Evolutionary conservation across 2,797 vertebrate species (phyloP), one percentile per base, ranked within the genome.

Genomic region (Gastrophryne carolinensis): DNA sequence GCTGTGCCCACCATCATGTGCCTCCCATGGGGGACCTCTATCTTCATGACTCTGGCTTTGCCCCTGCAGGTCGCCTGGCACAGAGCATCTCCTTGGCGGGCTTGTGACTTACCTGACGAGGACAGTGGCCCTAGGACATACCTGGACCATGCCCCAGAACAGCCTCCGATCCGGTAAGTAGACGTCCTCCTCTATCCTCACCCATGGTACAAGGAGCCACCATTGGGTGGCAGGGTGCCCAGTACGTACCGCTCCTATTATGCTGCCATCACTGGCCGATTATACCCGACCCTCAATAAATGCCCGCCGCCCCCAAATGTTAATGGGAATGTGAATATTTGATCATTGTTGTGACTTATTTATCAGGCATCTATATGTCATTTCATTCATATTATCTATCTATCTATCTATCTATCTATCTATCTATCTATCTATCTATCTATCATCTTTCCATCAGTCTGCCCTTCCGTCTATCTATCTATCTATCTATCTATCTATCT

Each of bases 131-230:
- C 17, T 53, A 35, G 58, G 52, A 58, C 35, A 49, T 29, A 10
- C 15, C 30, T 34, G 35, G 75, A 78, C 17, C 11, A 87, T 87
- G 85, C 86, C 84, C 79, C 84, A 85, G 73, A 85, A 82, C 82
- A 82, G 83, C 75, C 82, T 86, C 74, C 67, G 82, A 81, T 83
- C 86, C 17, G 85, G 86, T 87, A 82, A 87, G 85, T 72, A 69
- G 0, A 30, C 1, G n/a, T n/a, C n/a, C n/a, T n/a, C n/a, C n/a
- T n/a, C n/a, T n/a, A n/a, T n/a, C n/a, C n/a, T n/a, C n/a, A n/a
- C n/a, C n/a, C n/a, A n/a, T n/a, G n/a, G n/a, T n/a, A n/a, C n/a
- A n/a, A n/a, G n/a, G n/a, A n/a, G n/a, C n/a, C n/a, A n/a, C n/a
- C n/a, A n/a, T n/a, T 10, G 21, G 27, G 4, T 0, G 41, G 27